A percentile compares a stretch with the other conserved stretches of the same genome.
Conservation (phyloP, 2,797 vertebrate genomes). For the Onychomys leucogaster region DNA sequence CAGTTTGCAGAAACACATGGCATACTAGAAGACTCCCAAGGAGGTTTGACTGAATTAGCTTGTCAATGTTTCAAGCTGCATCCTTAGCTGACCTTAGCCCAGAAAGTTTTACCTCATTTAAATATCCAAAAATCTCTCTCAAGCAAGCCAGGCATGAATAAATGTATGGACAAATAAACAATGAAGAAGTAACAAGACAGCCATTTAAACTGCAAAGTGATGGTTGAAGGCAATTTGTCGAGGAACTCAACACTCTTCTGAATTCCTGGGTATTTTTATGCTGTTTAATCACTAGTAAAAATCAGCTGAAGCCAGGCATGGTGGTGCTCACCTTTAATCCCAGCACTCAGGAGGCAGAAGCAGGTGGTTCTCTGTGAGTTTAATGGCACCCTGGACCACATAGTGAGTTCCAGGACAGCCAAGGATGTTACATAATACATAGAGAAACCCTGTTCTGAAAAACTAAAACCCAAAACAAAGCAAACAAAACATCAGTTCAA, state of each 20-base stretch:
- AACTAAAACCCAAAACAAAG: background rate
- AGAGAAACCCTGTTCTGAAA: background rate
- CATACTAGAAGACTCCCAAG: background rate
- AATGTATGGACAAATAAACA: slow-evolving; percentile 19
- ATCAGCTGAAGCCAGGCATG: background rate
- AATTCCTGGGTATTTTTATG: background rate
- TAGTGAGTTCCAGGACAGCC: background rate
- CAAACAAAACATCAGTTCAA: background rate
- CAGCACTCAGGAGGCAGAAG: background rate
- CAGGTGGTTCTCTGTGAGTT: background rate
- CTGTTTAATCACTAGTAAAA: slow-evolving; percentile 26
- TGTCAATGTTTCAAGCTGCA: slow-evolving; percentile 10
- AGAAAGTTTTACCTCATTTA: slow-evolving; percentile 26
- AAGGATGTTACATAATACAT: background rate
- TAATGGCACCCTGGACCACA: background rate
- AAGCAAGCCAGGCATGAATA: slow-evolving; percentile 41
- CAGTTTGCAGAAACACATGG: slow-evolving; percentile 50
- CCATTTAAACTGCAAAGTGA: background rate
- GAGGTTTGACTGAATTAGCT: background rate
- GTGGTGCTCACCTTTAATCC: background rate
- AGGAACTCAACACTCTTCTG: background rate
- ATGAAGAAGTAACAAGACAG: background rate
- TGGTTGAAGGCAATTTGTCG: background rate
- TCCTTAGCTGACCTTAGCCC: background rate
- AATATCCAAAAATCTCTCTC: slow-evolving; percentile 41